Evolutionary conservation across 2,113 vertebrate species (phyloP).

Genomic region (Xenotilapia longispinis): DNA sequence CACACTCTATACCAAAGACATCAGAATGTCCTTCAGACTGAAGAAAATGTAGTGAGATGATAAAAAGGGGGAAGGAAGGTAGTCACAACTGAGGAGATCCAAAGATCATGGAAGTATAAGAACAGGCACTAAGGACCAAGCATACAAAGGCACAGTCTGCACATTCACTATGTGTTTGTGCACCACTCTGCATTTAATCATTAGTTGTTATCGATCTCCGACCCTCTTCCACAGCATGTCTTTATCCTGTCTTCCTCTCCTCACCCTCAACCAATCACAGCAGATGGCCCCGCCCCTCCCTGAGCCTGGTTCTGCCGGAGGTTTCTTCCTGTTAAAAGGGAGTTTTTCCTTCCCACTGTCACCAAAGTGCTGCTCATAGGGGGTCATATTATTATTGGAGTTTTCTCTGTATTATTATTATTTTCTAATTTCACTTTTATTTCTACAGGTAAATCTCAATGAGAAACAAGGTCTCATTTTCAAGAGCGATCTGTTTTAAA

Average conservation of each 20-base stretch:
- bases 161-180: neutral
- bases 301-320: rapidly evolving
- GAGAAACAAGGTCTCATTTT: neutral
- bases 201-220: neutral
- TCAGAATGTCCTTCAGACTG: neutral
- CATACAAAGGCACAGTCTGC: neutral
- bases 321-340: neutral
- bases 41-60: neutral
- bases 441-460: neutral
- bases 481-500: neutral
- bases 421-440: neutral
- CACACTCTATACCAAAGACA: neutral
- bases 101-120: neutral
- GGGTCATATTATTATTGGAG: rapidly evolving
- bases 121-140: neutral
- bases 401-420: neutral
- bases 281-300: neutral
- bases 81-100: neutral
- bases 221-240: neutral
- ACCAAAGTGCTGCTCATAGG: neutral
- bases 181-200: neutral
- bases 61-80: neutral
- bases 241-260: neutral
- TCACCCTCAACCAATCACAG: neutral
- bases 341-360: neutral